Conservation (phyloP, 2,888 invertebrate species). For the Spialia ferax region DNA sequence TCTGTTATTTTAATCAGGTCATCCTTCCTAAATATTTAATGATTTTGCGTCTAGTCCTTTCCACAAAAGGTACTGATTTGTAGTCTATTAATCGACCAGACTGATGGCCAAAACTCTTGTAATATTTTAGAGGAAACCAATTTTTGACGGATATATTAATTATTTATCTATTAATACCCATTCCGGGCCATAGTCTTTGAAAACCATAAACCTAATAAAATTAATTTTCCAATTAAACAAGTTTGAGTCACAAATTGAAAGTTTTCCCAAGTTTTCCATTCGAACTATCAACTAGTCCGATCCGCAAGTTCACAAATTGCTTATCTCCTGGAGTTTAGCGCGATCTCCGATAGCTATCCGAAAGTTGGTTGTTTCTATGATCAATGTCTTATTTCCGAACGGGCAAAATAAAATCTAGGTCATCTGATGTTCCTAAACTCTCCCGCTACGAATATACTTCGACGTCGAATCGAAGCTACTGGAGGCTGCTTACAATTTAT, state of each 20-base stretch:
- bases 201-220: conserved; percentile 15
- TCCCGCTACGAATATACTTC: conserved; percentile 47
- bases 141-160: too few species aligned
- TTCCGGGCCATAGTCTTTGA: neutral
- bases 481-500: conserved; percentile 44
- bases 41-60: too few species aligned
- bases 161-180: too few species aligned
- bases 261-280: conserved; percentile 29
- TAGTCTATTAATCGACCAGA: too few species aligned
- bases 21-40: too few species aligned
- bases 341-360: conserved; percentile 27
- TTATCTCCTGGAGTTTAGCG: conserved; percentile 26
- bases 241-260: conserved; percentile 15
- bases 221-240: conserved; percentile 18
- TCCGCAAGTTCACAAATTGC: conserved; percentile 22
- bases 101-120: too few species aligned
- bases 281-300: conserved; percentile 15
- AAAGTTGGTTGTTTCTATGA: conserved; percentile 34
- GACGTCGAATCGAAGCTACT: neutral
- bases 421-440: conserved; percentile 59
- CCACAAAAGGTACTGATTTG: too few species aligned
- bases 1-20: too few species aligned
- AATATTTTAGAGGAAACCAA: too few species aligned
- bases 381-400: conserved; percentile 43
- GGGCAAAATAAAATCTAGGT: conserved; percentile 67